Base-by-base conservation (phyloP, 2,113 vertebrate genomes). In the Myrmophylax atrothorax region DNA sequence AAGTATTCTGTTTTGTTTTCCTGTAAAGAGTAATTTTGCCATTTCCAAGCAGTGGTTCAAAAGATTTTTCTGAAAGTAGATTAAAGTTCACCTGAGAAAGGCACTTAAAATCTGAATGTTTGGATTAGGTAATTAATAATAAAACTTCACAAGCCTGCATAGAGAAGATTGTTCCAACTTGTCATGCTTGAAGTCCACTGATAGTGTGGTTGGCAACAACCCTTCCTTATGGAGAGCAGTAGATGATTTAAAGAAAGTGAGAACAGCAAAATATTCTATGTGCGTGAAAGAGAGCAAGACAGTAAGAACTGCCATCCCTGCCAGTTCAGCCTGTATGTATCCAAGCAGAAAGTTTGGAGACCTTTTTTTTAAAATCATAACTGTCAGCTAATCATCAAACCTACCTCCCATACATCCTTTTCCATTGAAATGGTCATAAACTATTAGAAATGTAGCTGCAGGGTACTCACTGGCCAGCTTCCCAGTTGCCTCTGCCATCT, bases 401-500 rank as follows among this genome's bases (percentile, higher is more conserved):
- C 20, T 76, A 59, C 14, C 14, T 91, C 44, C 64, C 25, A 19
- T 28, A 3, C 25, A 52, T 37, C 50, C 58, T 62, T 87, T 93
- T 82, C 88, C 66, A 67, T 24, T 77, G 84, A 93, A 96, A 97
- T 94, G 89, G 83, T 94, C 95, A 87, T 94, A 87, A 96, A 23
- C 14, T 7, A 20, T 38, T 90, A 68, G 62, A 94, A 93, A 90
- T 56, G 35, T 44, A 94, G 75, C 92, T 95, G 49, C 75, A 80
- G 64, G 75, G 44, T 47, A 56, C 83, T 77, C 44, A 59, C 77
- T 95, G 97, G 94, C 79, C 46, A 70, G 7, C 50, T 88, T 93
- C 76, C 96, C 91, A 89, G 66, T 77, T 93, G 63, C 64, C 77
- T 95, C 46, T 77, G 56, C 92, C 94, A 89, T 97, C 96, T 97